Evolutionary conservation across 1,140 invertebrate species (phyloP).

Genomic region (Riptortus pedestris): DNA sequence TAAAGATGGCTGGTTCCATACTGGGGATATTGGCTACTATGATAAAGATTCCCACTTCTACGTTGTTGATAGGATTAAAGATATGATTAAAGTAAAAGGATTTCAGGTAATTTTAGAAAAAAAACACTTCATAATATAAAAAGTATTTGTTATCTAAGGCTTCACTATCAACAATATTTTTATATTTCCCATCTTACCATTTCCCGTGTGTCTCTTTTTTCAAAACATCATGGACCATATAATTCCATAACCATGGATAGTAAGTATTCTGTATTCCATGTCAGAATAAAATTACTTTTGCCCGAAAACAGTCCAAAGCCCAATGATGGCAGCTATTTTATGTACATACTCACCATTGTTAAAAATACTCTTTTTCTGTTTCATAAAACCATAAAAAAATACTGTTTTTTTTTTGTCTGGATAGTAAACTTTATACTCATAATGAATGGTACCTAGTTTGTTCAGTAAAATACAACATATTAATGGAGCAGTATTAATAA

Average conservation of each 20-base stretch:
- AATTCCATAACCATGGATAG: background rate
- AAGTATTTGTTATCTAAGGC: too few relatives aligned
- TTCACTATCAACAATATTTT: too few relatives aligned
- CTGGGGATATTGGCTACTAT: too few relatives aligned
- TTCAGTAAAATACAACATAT: too few relatives aligned
- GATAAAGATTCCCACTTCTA: slow-evolving; percentile 56
- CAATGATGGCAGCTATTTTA: background rate
- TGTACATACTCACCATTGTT: background rate
- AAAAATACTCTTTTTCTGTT: background rate
- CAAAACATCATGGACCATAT: too few relatives aligned
- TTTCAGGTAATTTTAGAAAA: slow-evolving; percentile 47
- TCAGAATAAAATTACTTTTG: background rate
- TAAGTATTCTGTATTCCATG: background rate
- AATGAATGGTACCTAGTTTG: too few relatives aligned
- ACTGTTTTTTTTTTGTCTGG: too few relatives aligned
- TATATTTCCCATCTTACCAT: too few relatives aligned
- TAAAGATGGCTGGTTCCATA: slow-evolving; percentile 59
- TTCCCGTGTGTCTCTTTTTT: background rate
- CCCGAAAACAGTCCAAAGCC: background rate
- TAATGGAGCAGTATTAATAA: too few relatives aligned
- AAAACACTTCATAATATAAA: background rate
- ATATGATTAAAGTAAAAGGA: slow-evolving; percentile 68
- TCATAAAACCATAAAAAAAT: too few relatives aligned
- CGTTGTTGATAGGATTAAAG: slow-evolving; percentile 63
- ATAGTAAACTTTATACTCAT: too few relatives aligned